Percentiles rank a stretch among this genome's conserved stretches.
Conservation (phyloP, 2,797 vertebrate genomes). For the Avahi laniger region DNA sequence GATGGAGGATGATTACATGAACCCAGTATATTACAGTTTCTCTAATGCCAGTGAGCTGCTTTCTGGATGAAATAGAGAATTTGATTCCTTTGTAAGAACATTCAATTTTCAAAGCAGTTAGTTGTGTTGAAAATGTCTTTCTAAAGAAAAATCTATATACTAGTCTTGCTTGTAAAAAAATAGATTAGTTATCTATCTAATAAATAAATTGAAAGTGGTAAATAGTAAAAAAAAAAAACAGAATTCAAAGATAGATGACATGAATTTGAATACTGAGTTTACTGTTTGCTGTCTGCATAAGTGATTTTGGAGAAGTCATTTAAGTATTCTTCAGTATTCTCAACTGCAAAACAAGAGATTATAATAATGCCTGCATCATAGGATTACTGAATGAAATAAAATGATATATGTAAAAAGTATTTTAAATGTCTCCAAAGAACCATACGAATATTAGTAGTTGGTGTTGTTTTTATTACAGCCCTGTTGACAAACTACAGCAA, state of each 20-base stretch:
- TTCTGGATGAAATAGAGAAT: background rate
- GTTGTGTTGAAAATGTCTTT: background rate
- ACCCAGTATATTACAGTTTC: background rate
- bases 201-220: background rate
- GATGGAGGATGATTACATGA: background rate
- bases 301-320: background rate
- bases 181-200: background rate
- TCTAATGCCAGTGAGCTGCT: background rate
- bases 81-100: background rate
- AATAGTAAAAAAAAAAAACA: background rate
- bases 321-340: background rate
- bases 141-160: conserved; percentile 16
- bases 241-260: background rate
- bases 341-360: background rate
- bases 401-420: background rate
- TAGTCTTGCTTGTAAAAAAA: conserved; percentile 15
- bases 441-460: background rate
- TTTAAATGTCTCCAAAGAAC: background rate
- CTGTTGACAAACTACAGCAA: background rate
- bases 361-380: background rate
- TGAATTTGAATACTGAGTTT: background rate
- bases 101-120: background rate
- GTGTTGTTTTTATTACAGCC: background rate
- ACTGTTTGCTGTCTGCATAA: background rate
- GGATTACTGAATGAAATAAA: background rate